Evolutionary conservation across 2,113 vertebrate species (phyloP).

Genomic region (Salvelinus namaycush): DNA sequence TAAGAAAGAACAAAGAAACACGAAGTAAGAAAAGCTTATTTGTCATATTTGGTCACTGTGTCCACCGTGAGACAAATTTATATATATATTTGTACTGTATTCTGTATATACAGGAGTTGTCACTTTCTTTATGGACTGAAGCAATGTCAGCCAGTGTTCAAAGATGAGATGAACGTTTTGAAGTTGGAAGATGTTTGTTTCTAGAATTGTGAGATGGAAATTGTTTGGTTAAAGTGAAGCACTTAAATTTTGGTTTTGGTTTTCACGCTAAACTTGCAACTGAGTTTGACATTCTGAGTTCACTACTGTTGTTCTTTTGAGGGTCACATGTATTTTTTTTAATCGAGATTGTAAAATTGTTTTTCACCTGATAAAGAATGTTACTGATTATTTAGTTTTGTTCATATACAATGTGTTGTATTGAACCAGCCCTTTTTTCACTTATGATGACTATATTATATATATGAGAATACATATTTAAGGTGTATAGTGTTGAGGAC

Average conservation of each 20-base stretch:
- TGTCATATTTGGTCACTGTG: not conserved
- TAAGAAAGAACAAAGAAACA: not conserved
- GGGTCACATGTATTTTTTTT: conserved; percentile 13
- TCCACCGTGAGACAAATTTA: not conserved
- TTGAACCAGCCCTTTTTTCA: conserved; percentile 34
- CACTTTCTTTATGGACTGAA: not conserved
- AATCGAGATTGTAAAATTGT: conserved; percentile 40
- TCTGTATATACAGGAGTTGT: not conserved
- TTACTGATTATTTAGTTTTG: conserved; percentile 52
- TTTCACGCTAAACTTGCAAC: conserved; percentile 48
- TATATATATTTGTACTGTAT: conserved; percentile 67
- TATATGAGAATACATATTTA: conserved; percentile 52
- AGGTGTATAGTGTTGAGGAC: conserved; percentile 63
- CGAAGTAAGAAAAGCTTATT: not conserved
- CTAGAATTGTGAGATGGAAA: not conserved
- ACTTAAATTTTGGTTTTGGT: conserved; percentile 33
- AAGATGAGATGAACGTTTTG: not conserved
- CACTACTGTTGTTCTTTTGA: conserved; percentile 25
- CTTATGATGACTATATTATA: conserved; percentile 7
- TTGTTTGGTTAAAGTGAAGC: conserved; percentile 37
- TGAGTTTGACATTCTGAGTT: conserved; percentile 43
- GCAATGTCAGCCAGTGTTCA: not conserved
- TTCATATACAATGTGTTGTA: conserved; percentile 28
- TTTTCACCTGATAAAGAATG: conserved; percentile 49
- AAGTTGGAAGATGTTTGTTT: not conserved